A percentile compares a stretch with the other conserved stretches of the same genome.
phyloP scores from a whole-genome alignment of 2,797 vertebrate species.

The Synaphobranchus kaupii region DNA sequence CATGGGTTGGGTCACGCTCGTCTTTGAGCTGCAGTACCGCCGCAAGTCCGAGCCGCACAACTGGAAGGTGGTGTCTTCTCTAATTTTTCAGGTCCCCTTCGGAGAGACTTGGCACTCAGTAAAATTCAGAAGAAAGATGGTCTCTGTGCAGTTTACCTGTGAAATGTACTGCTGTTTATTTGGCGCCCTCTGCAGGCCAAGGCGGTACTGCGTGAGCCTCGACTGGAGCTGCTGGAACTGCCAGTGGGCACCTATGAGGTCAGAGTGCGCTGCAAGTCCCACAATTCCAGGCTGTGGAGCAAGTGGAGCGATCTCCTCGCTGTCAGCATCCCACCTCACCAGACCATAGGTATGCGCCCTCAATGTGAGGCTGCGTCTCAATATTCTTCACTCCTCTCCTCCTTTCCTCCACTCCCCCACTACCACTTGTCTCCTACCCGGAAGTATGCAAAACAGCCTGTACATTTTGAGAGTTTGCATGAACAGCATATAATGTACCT shows the following conservation, averaged over 20 bases:
- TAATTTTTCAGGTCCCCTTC: neutral
- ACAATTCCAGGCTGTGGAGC: slow-evolving; percentile 72
- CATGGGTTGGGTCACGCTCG: slow-evolving; percentile 76
- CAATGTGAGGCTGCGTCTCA: neutral
- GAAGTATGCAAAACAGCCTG: too few relatives aligned
- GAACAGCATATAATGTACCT: too few relatives aligned
- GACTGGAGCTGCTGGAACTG: slow-evolving; percentile 68
- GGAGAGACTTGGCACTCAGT: too few relatives aligned
- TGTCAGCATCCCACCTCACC: slow-evolving; percentile 57
- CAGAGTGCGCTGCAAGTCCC: slow-evolving; percentile 71
- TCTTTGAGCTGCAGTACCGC: slow-evolving; percentile 74
- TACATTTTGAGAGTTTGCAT: too few relatives aligned
- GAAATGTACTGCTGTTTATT: slow-evolving; percentile 3
- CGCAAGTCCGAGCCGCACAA: slow-evolving; percentile 48
- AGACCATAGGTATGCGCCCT: slow-evolving; percentile 49
- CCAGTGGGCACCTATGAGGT: slow-evolving; percentile 60
- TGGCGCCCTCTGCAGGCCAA: slow-evolving; percentile 61
- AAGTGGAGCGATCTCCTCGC: slow-evolving; percentile 63
- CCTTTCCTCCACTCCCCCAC: too few relatives aligned
- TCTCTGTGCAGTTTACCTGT: neutral
- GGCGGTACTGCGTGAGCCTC: slow-evolving; percentile 60
- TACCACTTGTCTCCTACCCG: too few relatives aligned
- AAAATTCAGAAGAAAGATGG: too few relatives aligned
- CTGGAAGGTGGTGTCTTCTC: slow-evolving; percentile 68
- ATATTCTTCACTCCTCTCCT: too few relatives aligned